Conservation (phyloP, 1,140 invertebrate species). For the Stratiolaelaps scimitus region DNA sequence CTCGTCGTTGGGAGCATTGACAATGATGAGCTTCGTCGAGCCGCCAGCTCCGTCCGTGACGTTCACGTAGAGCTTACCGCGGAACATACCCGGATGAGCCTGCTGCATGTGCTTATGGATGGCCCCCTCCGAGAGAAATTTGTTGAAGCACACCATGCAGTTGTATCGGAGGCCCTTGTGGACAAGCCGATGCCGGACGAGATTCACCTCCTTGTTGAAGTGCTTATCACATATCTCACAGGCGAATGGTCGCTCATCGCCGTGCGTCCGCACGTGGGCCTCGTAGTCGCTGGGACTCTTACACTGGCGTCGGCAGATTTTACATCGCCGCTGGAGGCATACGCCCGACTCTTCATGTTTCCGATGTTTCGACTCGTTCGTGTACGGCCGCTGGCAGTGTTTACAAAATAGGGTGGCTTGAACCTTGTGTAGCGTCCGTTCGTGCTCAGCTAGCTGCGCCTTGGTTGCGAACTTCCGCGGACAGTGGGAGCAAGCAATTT, state of each 20-base stretch:
- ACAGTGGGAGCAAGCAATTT: neutral
- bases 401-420: slow-evolving; percentile 4
- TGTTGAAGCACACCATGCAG: slow-evolving; percentile 26
- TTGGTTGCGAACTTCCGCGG: neutral
- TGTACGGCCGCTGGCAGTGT: slow-evolving; percentile 1
- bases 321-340: slow-evolving; percentile 3
- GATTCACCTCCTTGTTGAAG: slow-evolving; percentile 59
- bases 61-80: no score
- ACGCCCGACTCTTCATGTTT: slow-evolving; percentile 13
- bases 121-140: slow-evolving; percentile 5
- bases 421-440: slow-evolving; percentile 1
- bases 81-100: slow-evolving; percentile 9
- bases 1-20: no score
- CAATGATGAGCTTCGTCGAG: no score
- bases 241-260: slow-evolving; percentile 82
- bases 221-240: slow-evolving; percentile 78
- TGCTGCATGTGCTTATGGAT: slow-evolving; percentile 7
- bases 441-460: neutral
- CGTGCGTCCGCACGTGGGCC: slow-evolving; percentile 78
- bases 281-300: slow-evolving; percentile 19
- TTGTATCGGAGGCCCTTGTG: slow-evolving; percentile 13
- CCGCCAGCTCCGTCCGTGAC: no score
- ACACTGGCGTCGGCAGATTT: slow-evolving; percentile 2
- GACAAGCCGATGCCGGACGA: neutral
- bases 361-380: slow-evolving; percentile 21